Evolutionary conservation across 2,797 vertebrate species (phyloP), one percentile per base, ranked within the genome.

Genomic region (Rhinichthys osculus): DNA sequence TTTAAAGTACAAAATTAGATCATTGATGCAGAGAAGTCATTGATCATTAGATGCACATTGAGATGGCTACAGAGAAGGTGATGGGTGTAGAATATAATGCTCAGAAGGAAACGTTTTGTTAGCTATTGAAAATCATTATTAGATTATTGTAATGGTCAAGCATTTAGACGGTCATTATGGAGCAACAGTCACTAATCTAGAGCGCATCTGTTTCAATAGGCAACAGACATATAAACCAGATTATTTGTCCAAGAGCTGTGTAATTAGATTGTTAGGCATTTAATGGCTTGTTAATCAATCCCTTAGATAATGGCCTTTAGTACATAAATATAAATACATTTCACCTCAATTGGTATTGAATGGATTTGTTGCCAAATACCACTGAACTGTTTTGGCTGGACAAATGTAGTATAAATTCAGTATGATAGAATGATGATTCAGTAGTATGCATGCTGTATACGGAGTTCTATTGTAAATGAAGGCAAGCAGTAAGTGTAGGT

Each of bases 201-300:
- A 77, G 19, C 1, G 33, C 33, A 54, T 66, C 74, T 38, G 10
- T 77, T 72, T 57, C 59, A 47, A 33, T 66, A 33, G 5, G 17
- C 42, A 23, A 50, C 17, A 67, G 30, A 40, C 14, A 27, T 19
- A 70, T 27, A 70, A 70, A 69, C 14, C 66, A 40, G 47, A 57
- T 40, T 42, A 57, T 70, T 44, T 82, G 66, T 57, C 62, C 21
- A 27, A 57, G 35, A 44, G 85, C 38, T 50, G 27, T 76, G 54
- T 85, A 67, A 82, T 83, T 78, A 9, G 57, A 59, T 77, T 86
- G 38, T 69, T 35, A 82, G 50, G 3, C 14, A 84, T 88, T 88
- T 87, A 82, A 88, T 82, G 73, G 71, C 74, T 82, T 84, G 35
- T 66, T 76, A 52, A 78, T 82, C 69, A 38, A 70, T 35, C 74